These are phyloP conservation scores for Nomada flava DNA, from an alignment of 2,888 invertebrate species.

Conservation along the genomic window DNA sequence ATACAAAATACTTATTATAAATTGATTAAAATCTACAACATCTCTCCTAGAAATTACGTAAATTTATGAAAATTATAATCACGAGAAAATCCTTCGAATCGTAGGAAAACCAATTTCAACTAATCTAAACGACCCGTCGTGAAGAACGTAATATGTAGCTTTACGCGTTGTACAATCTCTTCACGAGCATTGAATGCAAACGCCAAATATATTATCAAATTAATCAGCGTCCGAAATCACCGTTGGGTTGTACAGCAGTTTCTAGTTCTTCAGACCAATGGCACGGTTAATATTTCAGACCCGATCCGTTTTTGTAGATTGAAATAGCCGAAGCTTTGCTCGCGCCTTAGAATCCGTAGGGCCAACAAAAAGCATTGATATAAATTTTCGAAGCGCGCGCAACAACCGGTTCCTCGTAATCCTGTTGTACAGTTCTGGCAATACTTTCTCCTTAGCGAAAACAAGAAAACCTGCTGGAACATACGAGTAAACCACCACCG, in stretches of 20 bases:
- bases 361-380: conserved; percentile 68
- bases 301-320: conserved; percentile 60
- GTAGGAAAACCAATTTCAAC: background rate
- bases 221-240: background rate
- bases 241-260: no score
- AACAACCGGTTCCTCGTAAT: conserved; percentile 77
- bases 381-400: conserved; percentile 74
- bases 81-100: background rate
- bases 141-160: background rate
- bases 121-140: background rate
- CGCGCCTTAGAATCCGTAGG: conserved; percentile 25
- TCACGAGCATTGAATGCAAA: background rate
- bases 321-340: conserved; percentile 52
- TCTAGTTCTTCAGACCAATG: background rate
- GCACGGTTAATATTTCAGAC: conserved; percentile 47
- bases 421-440: conserved; percentile 77
- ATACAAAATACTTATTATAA: no score
- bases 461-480: conserved; percentile 63
- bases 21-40: background rate
- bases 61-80: conserved; percentile 1
- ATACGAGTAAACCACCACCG: conserved; percentile 58
- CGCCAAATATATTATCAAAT: background rate
- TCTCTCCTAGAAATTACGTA: background rate
- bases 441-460: conserved; percentile 77
- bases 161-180: no score